Base-by-base conservation (phyloP, 2,113 vertebrate species). In the Anguilla rostrata region DNA sequence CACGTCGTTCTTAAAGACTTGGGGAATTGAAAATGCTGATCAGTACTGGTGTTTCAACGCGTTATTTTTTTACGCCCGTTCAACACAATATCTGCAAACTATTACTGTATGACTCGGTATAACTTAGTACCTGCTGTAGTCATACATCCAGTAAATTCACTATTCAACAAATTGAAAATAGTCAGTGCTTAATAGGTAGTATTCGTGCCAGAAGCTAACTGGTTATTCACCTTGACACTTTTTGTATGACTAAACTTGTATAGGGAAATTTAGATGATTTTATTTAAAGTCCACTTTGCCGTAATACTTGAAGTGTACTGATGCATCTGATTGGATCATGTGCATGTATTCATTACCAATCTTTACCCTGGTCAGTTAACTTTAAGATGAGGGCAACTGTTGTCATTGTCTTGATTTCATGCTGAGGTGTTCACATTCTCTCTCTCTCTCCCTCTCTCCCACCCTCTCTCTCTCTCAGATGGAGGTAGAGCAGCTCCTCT, bases 401-500 rank as follows among this genome's bases (percentile, higher is more conserved):
- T 20, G 63, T 34, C 71, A 75, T n/a, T 43, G 83, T 71, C 40
- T n/a, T 66, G 39, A n/a, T 63, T 16, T 84, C 8, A 71, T 84
- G 39, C 53, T 66, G 34, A 20, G 22, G 60, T 66, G 1, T 26
- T 22, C 60, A 26, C 60, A 79, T 75, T 39, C 29, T 81, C 46
- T 80, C 46, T 11, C n/a, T 14, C 71, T 29, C n/a, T 78, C 71
- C n/a, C 29, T 6, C 71, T 29, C 71, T 78, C 80, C 85, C 53
- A 57, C 26, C 87, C 43, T 92, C 20, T 91, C 20, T 66, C 18
- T 83, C 71, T 86, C 0, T 89, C 90, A 96, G 95, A 96, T 96
- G 95, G 95, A 96, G 94, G 95, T 94, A 91, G 95, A 96, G 91
- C 95, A 96, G 93, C 93, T 96, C 88, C 91, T 94, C 91, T 94